Percentiles rank a stretch among this genome's conserved stretches.
Evolutionary conservation across 1,140 invertebrate genomes (phyloP).

Genomic region (Ceratosolen fusciceps): DNA sequence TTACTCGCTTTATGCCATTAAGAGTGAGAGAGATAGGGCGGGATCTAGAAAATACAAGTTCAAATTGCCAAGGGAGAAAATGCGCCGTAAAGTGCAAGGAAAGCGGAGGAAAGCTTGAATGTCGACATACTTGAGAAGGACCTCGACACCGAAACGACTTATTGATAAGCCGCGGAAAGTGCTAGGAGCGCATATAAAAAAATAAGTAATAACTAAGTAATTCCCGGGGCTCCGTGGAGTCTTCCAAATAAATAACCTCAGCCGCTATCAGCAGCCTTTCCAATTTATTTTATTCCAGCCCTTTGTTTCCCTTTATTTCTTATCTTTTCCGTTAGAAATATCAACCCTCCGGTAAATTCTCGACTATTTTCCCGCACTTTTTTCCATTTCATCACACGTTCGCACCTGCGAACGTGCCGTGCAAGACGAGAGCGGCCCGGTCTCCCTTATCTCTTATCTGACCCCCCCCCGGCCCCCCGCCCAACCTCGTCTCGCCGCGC

Average conservation of each 20-base stretch:
- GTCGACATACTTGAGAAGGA: not conserved
- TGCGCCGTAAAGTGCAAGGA: not conserved
- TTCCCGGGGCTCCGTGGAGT: not conserved
- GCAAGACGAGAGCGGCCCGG: conserved; percentile 16
- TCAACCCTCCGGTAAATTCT: conserved; percentile 43
- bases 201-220: no score
- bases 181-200: not conserved
- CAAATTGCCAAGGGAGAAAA: not conserved
- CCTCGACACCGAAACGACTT: not conserved
- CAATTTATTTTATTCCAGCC: conserved; percentile 31
- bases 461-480: conserved; percentile 7
- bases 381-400: conserved; percentile 45
- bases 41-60: no score
- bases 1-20: no score
- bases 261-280: conserved; percentile 16
- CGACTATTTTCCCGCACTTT: conserved; percentile 38
- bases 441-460: conserved; percentile 45
- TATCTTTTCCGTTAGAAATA: not conserved
- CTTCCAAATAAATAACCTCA: conserved; percentile 13
- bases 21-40: no score
- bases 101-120: not conserved
- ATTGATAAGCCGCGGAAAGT: not conserved
- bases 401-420: conserved; percentile 40
- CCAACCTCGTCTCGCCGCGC: no score
- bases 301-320: conserved; percentile 55